Evolutionary conservation across 2,113 vertebrate species (phyloP).

Genomic region (Eublepharis macularius): DNA sequence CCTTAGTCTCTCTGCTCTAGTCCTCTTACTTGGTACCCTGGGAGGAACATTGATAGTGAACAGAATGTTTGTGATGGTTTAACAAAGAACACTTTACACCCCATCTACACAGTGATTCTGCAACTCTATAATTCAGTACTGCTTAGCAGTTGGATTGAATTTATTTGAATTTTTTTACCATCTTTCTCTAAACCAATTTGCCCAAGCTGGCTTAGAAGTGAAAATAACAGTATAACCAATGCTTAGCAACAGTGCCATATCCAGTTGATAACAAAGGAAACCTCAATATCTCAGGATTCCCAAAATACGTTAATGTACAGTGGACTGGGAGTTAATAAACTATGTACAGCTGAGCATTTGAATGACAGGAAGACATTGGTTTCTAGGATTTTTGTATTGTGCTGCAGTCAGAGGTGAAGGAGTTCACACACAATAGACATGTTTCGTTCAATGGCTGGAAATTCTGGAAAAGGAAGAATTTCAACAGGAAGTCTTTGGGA

Average conservation of each 20-base stretch:
- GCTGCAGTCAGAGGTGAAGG: conserved; percentile 48
- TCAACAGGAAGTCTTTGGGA: conserved; percentile 66
- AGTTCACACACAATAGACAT: conserved; percentile 66
- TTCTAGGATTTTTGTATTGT: conserved; percentile 64
- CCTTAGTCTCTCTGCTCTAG: no score
- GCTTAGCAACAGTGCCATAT: background rate
- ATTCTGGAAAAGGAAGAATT: conserved; percentile 66
- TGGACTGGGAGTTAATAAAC: conserved; percentile 15
- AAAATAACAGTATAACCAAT: no score
- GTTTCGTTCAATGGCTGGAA: conserved; percentile 51
- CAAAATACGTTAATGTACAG: conserved; percentile 13
- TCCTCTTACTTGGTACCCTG: no score
- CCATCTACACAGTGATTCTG: conserved; percentile 1
- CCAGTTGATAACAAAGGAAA: conserved; percentile 25
- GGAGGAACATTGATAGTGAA: background rate
- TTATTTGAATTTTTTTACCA: no score
- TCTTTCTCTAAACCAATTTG: no score
- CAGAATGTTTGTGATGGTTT: background rate
- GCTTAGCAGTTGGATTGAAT: no score
- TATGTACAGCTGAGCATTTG: conserved; percentile 48
- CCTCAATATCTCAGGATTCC: background rate
- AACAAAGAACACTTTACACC: background rate
- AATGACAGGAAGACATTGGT: conserved; percentile 70
- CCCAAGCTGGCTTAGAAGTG: no score
- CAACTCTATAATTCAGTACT: background rate